Evolutionary conservation across 2,888 invertebrate species (phyloP), one percentile per base, ranked within the genome.

Genomic region (Patella pellucida): DNA sequence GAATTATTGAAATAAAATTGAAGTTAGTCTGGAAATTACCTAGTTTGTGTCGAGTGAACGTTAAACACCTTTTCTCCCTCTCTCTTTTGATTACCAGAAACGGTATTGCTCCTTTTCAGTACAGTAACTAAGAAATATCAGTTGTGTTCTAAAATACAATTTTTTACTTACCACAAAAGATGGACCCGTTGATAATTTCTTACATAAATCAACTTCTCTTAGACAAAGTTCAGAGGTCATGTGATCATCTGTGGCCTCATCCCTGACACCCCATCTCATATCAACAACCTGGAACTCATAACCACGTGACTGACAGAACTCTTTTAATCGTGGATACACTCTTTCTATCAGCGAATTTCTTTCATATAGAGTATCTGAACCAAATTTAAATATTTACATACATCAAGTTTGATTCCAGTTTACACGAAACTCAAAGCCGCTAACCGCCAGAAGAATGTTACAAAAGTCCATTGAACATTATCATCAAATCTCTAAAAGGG

Each of bases 271-370:
- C 89, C 89, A 89, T 2, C 89, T 75, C 89, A 89, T 89, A 79
- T 89, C 85, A 15, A 85, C 85, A 54, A 88, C 88, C 80, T 89
- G 89, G 74, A 89, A 89, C 81, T 89, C 87, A 77, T 88, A 89
- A 1, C 89, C 89, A 16, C 78, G 76, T 41, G 81, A 77, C 69
- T 84, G 85, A 79, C 89, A 89, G 72, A 84, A 85, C 11, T 72
- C 75, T 82, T 88, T 87, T 73, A 89, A 81, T 68, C 79, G 80
- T 0, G 89, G 88, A 79, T 89, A 89, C 1, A 86, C 87, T 12
- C 82, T 70, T 72, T 78, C 78, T 80, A 83, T 82, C 69, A 82
- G 67, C 4, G 73, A 54, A 75, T 81, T 81, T 27, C 81, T 68
- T 51, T 83, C 81, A 72, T 76, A 71, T 7, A 69, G 68, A 16